A percentile compares a stretch with the other conserved stretches of the same genome.
phyloP scores from a whole-genome alignment of 2,797 vertebrate genomes.

The Urocyon cinereoargenteus region DNA sequence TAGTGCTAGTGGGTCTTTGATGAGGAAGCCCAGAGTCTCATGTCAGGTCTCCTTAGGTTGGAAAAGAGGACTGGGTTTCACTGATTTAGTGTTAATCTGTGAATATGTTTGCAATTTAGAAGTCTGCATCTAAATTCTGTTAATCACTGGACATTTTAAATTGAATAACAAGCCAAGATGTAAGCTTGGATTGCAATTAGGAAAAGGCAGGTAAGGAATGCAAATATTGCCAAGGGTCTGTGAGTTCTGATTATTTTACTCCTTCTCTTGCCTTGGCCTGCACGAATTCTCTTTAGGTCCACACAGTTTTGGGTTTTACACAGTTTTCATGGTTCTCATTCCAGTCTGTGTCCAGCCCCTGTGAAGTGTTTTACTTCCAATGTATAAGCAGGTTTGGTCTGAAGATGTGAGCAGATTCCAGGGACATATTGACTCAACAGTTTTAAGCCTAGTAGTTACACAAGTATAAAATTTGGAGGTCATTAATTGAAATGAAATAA shows the following conservation, averaged over 20 bases:
- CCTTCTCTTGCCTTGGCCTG: not conserved
- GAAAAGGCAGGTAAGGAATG: conserved; percentile 31
- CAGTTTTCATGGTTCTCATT: conserved; percentile 59
- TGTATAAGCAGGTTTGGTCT: conserved; percentile 1
- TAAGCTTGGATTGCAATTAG: conserved; percentile 34
- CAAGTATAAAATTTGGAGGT: conserved; percentile 62
- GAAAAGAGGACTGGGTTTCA: conserved; percentile 10
- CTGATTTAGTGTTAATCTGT: conserved; percentile 51
- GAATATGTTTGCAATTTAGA: conserved; percentile 73
- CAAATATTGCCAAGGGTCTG: not conserved
- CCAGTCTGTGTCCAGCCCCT: conserved; percentile 50
- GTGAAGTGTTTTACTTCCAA: conserved; percentile 48
- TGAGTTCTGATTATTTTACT: not conserved
- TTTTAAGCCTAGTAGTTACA: not conserved
- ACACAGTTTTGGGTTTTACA: not conserved
- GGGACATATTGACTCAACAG: conserved; percentile 38
- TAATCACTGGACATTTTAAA: conserved; percentile 46
- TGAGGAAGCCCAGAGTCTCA: not conserved
- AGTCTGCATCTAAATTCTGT: conserved; percentile 28
- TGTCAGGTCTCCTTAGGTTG: not conserved
- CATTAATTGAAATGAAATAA: conserved; percentile 79
- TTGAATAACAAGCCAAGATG: conserved; percentile 4
- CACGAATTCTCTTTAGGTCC: not conserved
- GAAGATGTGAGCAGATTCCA: conserved; percentile 60
- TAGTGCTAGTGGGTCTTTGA: not conserved